Evolutionary conservation across 1,140 invertebrate genomes (phyloP).

Genomic region (Eueides isabella): DNA sequence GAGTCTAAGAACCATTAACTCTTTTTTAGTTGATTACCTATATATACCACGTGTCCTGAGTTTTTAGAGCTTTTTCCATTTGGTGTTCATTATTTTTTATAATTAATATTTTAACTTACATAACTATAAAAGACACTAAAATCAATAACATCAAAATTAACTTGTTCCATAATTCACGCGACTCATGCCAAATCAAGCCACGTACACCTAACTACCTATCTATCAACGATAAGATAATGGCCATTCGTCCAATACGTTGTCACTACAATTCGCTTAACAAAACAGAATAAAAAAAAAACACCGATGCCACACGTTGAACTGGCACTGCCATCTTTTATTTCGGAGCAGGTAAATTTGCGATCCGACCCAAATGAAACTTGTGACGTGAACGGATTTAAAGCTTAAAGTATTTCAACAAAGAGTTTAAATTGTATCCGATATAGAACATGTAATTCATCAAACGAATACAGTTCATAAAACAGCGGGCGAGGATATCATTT

Average conservation of each 20-base stretch:
- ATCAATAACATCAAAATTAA: background rate
- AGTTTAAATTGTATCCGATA: conserved; percentile 15
- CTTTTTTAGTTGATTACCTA: no score
- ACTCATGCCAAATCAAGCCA: background rate
- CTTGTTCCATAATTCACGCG: background rate
- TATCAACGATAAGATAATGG: conserved; percentile 7
- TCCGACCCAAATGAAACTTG: conserved; percentile 10
- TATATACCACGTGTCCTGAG: no score
- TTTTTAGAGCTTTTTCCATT: no score
- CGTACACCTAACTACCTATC: background rate
- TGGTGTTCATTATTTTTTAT: no score
- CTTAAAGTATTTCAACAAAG: conserved; percentile 15
- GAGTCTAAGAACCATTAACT: no score
- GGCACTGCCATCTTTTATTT: conserved; percentile 11
- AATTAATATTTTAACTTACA: no score
- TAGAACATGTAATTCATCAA: conserved; percentile 4
- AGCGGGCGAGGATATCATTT: background rate
- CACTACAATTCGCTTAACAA: conserved; percentile 13
- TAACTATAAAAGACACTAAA: no score
- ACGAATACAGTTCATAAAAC: conserved; percentile 16
- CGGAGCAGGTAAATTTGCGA: conserved; percentile 20
- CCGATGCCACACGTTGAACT: conserved; percentile 15
- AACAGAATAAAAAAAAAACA: conserved; percentile 4
- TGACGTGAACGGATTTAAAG: conserved; percentile 9
- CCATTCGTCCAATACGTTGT: background rate